A percentile compares a stretch with the other conserved stretches of the same genome.
Conservation (phyloP, 2,888 invertebrate species). For the Xanthorhoe designata region DNA sequence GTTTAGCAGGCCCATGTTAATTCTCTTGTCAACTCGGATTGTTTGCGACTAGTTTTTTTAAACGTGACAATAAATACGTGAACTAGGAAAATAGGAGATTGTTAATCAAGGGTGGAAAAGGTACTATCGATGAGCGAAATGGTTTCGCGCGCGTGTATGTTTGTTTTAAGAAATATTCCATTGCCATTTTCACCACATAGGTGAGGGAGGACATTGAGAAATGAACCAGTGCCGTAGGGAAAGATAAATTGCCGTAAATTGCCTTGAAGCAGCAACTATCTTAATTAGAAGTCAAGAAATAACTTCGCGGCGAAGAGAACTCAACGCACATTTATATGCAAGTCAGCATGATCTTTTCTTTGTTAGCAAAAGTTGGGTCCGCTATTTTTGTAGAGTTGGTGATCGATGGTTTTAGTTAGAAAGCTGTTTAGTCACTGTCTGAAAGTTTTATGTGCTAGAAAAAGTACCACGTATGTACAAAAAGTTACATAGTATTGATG, state of each 20-base stretch:
- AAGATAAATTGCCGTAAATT: conserved; percentile 7
- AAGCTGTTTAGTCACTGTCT: conserved; percentile 8
- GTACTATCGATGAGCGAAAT: no score
- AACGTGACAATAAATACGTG: no score
- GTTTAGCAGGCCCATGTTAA: no score
- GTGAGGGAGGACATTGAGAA: conserved; percentile 38
- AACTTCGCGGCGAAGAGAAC: conserved; percentile 17
- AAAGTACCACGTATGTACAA: background rate
- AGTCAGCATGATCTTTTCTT: conserved; percentile 14
- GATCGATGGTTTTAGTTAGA: conserved; percentile 15
- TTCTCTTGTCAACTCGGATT: no score
- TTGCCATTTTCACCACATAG: background rate
- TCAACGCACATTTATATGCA: conserved; percentile 9
- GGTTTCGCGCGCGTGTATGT: no score
- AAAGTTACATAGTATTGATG: background rate
- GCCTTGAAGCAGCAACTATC: conserved; percentile 17
- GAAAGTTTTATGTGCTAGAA: conserved; percentile 4
- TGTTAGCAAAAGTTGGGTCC: conserved; percentile 15
- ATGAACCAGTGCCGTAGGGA: conserved; percentile 21
- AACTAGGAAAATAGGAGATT: no score
- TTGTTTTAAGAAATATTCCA: no score
- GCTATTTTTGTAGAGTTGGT: conserved; percentile 6
- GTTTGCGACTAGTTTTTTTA: no score
- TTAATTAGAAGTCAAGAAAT: conserved; percentile 24
- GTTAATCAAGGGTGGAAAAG: no score